Percentiles rank a stretch among this genome's conserved stretches.
These are phyloP conservation scores for Micromys minutus DNA, from an alignment of 2,113 vertebrate species.

Conservation along the genomic window DNA sequence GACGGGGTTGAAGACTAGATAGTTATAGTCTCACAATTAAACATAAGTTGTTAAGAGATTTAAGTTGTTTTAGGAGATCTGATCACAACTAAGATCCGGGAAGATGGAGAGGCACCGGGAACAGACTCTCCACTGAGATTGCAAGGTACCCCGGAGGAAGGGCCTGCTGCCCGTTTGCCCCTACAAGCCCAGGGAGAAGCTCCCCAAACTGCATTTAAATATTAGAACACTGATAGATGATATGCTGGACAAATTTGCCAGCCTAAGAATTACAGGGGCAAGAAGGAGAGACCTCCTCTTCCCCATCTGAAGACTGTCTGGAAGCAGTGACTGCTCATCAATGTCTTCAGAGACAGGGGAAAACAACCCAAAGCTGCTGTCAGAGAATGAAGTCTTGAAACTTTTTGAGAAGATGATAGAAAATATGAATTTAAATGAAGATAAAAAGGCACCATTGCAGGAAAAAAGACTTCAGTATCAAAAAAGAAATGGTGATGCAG, in stretches of 20 bases:
- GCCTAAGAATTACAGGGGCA: constrained; percentile 93
- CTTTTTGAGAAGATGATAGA: constrained; percentile 99
- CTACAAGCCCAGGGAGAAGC: too few relatives aligned
- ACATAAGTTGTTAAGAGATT: too few relatives aligned
- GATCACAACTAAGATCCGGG: too few relatives aligned
- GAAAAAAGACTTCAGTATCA: constrained; percentile 95
- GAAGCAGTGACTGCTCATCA: constrained; percentile 81
- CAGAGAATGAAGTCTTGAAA: constrained; percentile 91
- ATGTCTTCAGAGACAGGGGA: constrained; percentile 84
- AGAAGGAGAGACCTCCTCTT: constrained; percentile 89
- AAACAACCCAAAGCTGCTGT: constrained; percentile 87
- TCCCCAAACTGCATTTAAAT: too few relatives aligned
- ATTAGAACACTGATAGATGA: too few relatives aligned
- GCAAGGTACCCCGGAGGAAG: too few relatives aligned
- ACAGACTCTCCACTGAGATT: too few relatives aligned
- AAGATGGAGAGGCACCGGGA: too few relatives aligned
- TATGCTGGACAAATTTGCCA: constrained; percentile 94
- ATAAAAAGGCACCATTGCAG: constrained; percentile 95
- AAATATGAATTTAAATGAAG: constrained; percentile 99
- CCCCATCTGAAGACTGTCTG: constrained; percentile 84
- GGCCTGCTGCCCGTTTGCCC: too few relatives aligned
- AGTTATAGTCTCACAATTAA: too few relatives aligned
- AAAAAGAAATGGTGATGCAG: constrained; percentile 98
- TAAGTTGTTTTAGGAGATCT: too few relatives aligned
- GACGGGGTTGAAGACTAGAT: too few relatives aligned